A percentile compares a stretch with the other conserved stretches of the same genome.
Conservation (phyloP, 2,113 vertebrate genomes). For the Epinephelus lanceolatus region DNA sequence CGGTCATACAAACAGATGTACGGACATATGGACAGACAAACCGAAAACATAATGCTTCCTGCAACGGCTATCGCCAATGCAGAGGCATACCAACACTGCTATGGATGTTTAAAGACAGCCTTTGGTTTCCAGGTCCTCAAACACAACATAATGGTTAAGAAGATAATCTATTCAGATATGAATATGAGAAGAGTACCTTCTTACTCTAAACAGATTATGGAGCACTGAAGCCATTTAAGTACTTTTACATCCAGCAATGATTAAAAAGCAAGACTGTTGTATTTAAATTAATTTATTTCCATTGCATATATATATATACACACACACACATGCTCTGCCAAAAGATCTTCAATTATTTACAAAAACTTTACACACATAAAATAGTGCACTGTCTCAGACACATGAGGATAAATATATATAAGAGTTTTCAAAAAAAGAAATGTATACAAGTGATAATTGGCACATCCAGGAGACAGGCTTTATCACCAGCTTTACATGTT, state of each 20-base stretch:
- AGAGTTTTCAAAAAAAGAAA: conserved; percentile 40
- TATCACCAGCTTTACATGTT: conserved; percentile 52
- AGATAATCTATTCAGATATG: too few relatives aligned
- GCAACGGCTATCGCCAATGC: too few relatives aligned
- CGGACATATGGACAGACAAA: too few relatives aligned
- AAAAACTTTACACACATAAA: conserved; percentile 69
- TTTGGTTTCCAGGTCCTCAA: too few relatives aligned
- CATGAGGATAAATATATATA: conserved; percentile 48
- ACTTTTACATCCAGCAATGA: background rate
- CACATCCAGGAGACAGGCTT: conserved; percentile 72
- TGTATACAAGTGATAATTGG: conserved; percentile 71
- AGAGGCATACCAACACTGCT: too few relatives aligned
- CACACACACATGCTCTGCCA: conserved; percentile 12
- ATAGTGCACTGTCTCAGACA: conserved; percentile 54
- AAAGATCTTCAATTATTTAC: conserved; percentile 56
- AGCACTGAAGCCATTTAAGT: too few relatives aligned
- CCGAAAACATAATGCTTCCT: too few relatives aligned
- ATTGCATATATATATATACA: conserved; percentile 24
- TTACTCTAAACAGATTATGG: too few relatives aligned
- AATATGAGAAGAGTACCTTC: too few relatives aligned
- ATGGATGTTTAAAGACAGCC: too few relatives aligned
- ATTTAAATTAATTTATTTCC: conserved; percentile 71
- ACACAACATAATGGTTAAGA: too few relatives aligned
- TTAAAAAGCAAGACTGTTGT: conserved; percentile 10
- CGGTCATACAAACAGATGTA: too few relatives aligned